Evolutionary conservation across 2,888 invertebrate genomes (phyloP).

Genomic region (Philhelius pedissequus): DNA sequence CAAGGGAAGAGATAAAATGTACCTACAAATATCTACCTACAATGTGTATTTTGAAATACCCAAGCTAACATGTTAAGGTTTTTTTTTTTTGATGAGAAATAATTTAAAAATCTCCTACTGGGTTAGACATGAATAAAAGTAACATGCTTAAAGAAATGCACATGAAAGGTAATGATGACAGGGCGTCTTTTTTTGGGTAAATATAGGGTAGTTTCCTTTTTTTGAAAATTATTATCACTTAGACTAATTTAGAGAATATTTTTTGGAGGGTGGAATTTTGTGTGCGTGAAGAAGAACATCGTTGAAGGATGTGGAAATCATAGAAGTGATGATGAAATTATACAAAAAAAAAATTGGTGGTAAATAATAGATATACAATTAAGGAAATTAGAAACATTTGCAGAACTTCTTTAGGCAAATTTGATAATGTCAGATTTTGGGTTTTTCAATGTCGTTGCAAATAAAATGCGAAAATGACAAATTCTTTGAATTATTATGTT

Average conservation of each 20-base stretch:
- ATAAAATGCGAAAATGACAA: no score
- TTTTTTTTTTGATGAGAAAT: background rate
- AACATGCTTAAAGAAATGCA: background rate
- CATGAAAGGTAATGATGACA: conserved; percentile 1
- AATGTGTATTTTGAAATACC: background rate
- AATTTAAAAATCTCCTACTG: conserved; percentile 25
- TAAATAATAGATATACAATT: no score
- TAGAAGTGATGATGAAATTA: background rate
- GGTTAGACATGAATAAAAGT: background rate
- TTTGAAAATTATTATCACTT: background rate
- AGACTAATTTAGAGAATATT: background rate
- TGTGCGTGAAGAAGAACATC: background rate
- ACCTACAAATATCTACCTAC: no score
- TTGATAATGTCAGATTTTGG: no score
- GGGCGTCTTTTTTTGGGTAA: background rate
- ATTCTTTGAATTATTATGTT: no score
- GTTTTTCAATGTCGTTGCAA: no score
- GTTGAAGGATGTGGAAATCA: background rate
- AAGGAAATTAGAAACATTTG: no score
- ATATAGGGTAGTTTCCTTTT: background rate
- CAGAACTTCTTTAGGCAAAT: no score
- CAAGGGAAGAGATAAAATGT: background rate
- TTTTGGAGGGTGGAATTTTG: background rate
- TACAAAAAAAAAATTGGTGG: no score
- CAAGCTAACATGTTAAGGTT: background rate